A percentile compares a stretch with the other conserved stretches of the same genome.
Evolutionary conservation across 2,888 invertebrate species (phyloP).

Genomic region (Cyaniris semiargus): DNA sequence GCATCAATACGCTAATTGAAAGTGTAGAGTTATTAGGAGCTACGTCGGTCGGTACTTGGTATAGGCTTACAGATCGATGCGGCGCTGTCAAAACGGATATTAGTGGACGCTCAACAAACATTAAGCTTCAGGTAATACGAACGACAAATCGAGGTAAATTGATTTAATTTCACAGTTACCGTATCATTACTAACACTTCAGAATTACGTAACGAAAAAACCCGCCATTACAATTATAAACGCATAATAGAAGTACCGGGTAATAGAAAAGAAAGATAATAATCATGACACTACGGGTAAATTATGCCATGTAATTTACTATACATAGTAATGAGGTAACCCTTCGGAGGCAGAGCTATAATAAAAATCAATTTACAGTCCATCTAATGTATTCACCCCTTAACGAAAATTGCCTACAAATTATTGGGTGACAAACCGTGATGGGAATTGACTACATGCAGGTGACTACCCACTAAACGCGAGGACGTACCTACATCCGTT

Average conservation of each 20-base stretch:
- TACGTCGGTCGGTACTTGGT: too few species aligned
- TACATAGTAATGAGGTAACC: slow-evolving; percentile 44
- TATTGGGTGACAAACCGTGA: slow-evolving; percentile 30
- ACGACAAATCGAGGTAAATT: not conserved
- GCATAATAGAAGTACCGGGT: slow-evolving; percentile 27
- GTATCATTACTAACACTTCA: slow-evolving; percentile 17
- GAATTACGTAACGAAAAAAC: not conserved
- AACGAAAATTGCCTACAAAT: slow-evolving; percentile 21
- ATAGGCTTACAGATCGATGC: too few species aligned
- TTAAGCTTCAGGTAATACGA: not conserved
- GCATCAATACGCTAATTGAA: too few species aligned
- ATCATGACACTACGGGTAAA: slow-evolving; percentile 15
- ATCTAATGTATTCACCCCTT: slow-evolving; percentile 28
- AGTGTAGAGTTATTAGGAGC: too few species aligned
- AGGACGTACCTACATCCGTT: not conserved
- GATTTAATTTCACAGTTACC: not conserved
- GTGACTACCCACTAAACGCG: slow-evolving; percentile 7
- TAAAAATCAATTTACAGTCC: slow-evolving; percentile 69
- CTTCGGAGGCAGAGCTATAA: slow-evolving; percentile 55
- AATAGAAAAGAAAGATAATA: slow-evolving; percentile 27
- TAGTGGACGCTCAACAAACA: too few species aligned
- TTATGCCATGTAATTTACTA: slow-evolving; percentile 23
- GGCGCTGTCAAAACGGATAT: too few species aligned
- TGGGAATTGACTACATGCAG: slow-evolving; percentile 5
- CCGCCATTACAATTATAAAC: slow-evolving; percentile 29